These are phyloP conservation scores for Ibidorhyncha struthersii DNA, from an alignment of 2,113 vertebrate genomes.

Conservation along the genomic window DNA sequence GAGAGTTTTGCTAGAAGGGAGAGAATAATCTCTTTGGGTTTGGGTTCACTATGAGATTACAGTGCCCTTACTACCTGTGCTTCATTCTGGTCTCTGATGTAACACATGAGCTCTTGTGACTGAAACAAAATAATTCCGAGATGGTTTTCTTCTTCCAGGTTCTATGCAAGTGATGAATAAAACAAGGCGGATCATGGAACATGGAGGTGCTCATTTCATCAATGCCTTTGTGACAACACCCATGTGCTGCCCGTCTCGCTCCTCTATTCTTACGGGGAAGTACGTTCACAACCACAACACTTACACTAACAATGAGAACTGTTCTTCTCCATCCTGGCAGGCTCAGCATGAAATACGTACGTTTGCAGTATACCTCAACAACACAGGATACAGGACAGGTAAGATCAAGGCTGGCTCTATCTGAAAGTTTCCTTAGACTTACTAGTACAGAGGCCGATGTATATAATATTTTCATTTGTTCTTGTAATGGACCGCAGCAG, in stretches of 20 bases:
- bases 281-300: constrained; percentile 98
- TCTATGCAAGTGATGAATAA: constrained; percentile 99
- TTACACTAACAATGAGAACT: constrained; percentile 99
- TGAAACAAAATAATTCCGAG: background rate
- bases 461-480: background rate
- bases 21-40: background rate
- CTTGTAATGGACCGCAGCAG: background rate
- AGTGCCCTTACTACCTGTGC: background rate
- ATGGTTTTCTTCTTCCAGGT: constrained; percentile 72
- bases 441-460: background rate
- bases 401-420: background rate
- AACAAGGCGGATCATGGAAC: constrained; percentile 92
- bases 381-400: constrained; percentile 96
- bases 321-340: constrained; percentile 97
- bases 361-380: constrained; percentile 94
- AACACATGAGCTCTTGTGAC: background rate
- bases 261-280: constrained; percentile 95
- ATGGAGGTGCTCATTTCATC: constrained; percentile 91
- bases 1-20: background rate
- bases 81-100: background rate
- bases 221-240: constrained; percentile 97
- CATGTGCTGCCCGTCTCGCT: constrained; percentile 97
- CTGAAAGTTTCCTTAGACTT: background rate
- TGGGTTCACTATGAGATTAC: background rate
- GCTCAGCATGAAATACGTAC: constrained; percentile 91